Percentiles rank a stretch among this genome's conserved stretches.
Evolutionary conservation across 2,113 vertebrate species (phyloP).

Genomic region (Chamaetylas fuelleborni): DNA sequence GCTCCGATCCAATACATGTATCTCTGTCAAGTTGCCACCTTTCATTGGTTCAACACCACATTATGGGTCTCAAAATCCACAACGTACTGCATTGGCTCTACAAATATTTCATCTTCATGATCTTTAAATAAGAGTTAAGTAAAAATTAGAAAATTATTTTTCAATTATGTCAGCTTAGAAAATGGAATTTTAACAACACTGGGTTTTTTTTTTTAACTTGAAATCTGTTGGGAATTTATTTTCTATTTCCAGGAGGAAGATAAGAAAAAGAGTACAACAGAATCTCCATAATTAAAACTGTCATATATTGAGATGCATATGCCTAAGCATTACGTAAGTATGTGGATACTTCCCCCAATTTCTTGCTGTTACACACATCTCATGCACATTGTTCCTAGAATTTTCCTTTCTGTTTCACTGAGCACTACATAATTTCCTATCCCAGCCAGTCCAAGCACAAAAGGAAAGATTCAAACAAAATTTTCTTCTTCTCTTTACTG

Average conservation of each 20-base stretch:
- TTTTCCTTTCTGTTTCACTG: neutral
- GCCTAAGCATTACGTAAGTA: neutral
- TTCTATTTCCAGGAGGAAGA: neutral
- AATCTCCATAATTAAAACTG: neutral
- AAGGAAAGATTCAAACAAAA: neutral
- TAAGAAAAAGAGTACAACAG: neutral
- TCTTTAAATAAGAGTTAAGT: neutral
- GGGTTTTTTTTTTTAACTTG: neutral
- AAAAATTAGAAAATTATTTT: neutral
- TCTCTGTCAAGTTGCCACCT: neutral
- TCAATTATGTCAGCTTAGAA: neutral
- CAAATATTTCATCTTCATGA: neutral
- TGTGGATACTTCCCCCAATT: neutral
- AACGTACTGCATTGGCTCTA: neutral
- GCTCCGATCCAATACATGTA: neutral
- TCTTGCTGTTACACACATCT: neutral
- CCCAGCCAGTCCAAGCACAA: neutral
- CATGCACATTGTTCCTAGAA: neutral
- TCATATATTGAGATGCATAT: neutral
- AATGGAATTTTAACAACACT: neutral
- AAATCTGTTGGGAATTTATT: neutral
- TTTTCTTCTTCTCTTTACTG: neutral
- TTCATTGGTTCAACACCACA: neutral
- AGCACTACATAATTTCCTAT: neutral
- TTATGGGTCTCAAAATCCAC: neutral